Evolutionary conservation across 30 jellyfish, hydroid and myxozoan species (phyloP).

Genomic region (Pseudorhiza aurosa): DNA sequence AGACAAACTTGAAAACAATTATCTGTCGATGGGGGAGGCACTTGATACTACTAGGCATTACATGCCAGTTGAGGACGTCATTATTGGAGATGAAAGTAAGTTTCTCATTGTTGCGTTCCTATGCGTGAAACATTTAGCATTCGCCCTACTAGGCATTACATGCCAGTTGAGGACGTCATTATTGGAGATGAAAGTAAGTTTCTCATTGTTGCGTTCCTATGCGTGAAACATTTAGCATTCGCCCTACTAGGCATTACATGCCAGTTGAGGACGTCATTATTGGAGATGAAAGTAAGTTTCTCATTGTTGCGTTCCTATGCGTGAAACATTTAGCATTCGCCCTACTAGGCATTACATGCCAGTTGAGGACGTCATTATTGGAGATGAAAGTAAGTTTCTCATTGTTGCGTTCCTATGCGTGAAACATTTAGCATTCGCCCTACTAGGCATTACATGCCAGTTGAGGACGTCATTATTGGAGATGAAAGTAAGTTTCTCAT

Average conservation of each 20-base stretch:
- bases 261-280: constrained; percentile 47
- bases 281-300: constrained; percentile 35
- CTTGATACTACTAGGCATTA: constrained; percentile 62
- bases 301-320: too few relatives aligned
- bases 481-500: constrained; percentile 40
- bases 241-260: constrained; percentile 61
- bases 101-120: too few relatives aligned
- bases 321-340: constrained; percentile 55
- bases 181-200: constrained; percentile 41
- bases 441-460: constrained; percentile 61
- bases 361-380: constrained; percentile 37
- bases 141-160: constrained; percentile 60
- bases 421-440: constrained; percentile 53
- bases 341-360: constrained; percentile 64
- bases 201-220: too few relatives aligned
- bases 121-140: constrained; percentile 60
- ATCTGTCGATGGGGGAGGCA: constrained; percentile 64
- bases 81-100: constrained; percentile 42
- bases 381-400: constrained; percentile 39
- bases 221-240: constrained; percentile 60
- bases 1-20: constrained; percentile 47
- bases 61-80: constrained; percentile 50
- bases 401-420: too few relatives aligned
- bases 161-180: constrained; percentile 51
- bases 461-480: constrained; percentile 38